Evolutionary conservation across 1,140 invertebrate genomes (phyloP).

Genomic region (Cydia fagiglandana): DNA sequence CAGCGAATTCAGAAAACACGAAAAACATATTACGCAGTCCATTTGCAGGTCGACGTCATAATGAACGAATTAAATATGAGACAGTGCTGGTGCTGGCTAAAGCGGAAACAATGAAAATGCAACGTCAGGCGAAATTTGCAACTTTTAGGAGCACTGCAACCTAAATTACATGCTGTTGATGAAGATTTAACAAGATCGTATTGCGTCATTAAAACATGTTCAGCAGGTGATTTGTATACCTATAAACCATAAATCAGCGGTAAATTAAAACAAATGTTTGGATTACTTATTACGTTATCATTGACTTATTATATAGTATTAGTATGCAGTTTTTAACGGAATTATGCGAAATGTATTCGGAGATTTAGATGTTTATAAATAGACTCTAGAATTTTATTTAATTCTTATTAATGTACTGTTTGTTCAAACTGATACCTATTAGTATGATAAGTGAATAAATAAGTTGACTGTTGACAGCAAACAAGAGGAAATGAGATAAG

Average conservation of each 20-base stretch:
- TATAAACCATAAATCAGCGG: neutral
- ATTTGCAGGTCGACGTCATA: slow-evolving; percentile 11
- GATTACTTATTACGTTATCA: neutral
- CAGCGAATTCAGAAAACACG: neutral
- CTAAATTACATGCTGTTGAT: neutral
- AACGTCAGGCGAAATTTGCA: neutral
- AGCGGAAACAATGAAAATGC: neutral
- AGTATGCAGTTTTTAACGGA: no score
- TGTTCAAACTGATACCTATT: neutral
- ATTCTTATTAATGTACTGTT: no score
- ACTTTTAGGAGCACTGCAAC: neutral
- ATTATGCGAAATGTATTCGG: no score
- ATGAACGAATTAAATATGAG: slow-evolving; percentile 17
- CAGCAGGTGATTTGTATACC: neutral
- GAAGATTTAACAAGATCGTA: neutral
- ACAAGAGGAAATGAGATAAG: slow-evolving; percentile 6
- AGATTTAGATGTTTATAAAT: no score
- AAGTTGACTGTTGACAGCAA: neutral
- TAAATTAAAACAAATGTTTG: neutral
- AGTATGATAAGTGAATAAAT: neutral
- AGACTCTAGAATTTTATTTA: no score
- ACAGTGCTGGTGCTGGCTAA: neutral
- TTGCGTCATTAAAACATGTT: neutral
- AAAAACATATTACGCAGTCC: slow-evolving; percentile 22
- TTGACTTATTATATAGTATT: no score